These are phyloP conservation scores for Gymnothorax javanicus DNA, from an alignment of 2,797 vertebrate genomes.

Conservation along the genomic window DNA sequence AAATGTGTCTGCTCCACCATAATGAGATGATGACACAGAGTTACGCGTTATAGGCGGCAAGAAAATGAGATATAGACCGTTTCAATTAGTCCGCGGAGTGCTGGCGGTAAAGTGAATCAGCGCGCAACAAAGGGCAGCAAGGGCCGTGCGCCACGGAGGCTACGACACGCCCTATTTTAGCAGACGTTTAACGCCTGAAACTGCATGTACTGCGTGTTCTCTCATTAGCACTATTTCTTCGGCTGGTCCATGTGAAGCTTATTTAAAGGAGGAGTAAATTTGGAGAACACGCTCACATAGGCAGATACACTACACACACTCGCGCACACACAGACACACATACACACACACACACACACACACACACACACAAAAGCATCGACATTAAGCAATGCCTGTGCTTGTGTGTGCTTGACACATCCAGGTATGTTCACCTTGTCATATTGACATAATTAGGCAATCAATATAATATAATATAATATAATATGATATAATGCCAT, in stretches of 20 bases:
- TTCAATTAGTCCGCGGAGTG: conserved; percentile 18
- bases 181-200: not conserved
- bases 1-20: not conserved
- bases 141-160: not conserved
- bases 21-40: conserved; percentile 7
- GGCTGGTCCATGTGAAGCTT: not conserved
- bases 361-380: not conserved
- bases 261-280: not conserved
- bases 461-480: not conserved
- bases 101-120: not conserved
- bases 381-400: too few species aligned
- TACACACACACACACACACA: not conserved
- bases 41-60: not conserved
- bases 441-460: not conserved
- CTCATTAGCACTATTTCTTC: not conserved
- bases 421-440: not conserved
- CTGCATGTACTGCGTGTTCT: not conserved
- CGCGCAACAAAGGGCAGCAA: not conserved
- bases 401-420: not conserved
- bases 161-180: not conserved
- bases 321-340: not conserved
- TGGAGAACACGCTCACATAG: not conserved
- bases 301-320: not conserved
- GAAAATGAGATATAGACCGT: conserved; percentile 9
- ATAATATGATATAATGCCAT: too few species aligned